Conservation (phyloP, 30 jellyfish, hydroid and myxozoan species). For the Calvadosia cruxmelitensis region DNA sequence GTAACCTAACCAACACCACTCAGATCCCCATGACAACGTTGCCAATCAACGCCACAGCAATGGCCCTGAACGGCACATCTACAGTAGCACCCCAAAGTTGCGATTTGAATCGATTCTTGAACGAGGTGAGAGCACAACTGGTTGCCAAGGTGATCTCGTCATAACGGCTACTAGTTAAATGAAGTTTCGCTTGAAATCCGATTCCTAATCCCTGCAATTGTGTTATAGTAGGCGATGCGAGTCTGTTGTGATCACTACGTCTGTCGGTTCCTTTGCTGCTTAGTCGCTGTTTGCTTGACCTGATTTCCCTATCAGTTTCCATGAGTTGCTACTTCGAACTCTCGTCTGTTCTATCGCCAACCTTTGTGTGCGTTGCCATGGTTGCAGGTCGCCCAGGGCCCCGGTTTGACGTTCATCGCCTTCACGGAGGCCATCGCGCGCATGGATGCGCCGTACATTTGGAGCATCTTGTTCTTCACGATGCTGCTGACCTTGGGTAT, state of each 20-base stretch:
- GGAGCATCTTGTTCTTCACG: slow-evolving; percentile 84
- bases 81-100: background rate
- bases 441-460: slow-evolving; percentile 82
- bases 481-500: slow-evolving; percentile 88
- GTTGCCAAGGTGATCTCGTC: no score
- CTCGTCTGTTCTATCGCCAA: no score
- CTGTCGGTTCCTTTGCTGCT: no score
- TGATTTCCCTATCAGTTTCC: no score
- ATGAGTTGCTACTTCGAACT: no score
- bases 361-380: no score
- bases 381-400: slow-evolving; percentile 99
- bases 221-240: no score
- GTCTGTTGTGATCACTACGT: no score
- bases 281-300: no score
- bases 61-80: slow-evolving; percentile 3
- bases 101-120: slow-evolving; percentile 10
- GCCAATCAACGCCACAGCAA: slow-evolving; percentile 15
- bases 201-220: no score
- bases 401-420: slow-evolving; percentile 92
- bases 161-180: no score
- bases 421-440: slow-evolving; percentile 91
- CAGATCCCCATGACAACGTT: slow-evolving; percentile 10
- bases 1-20: background rate
- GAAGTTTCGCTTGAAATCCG: no score
- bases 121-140: slow-evolving; percentile 7